These are phyloP conservation scores for Vesta saturnalis DNA, from an alignment of 2,888 invertebrate species.

Conservation along the genomic window DNA sequence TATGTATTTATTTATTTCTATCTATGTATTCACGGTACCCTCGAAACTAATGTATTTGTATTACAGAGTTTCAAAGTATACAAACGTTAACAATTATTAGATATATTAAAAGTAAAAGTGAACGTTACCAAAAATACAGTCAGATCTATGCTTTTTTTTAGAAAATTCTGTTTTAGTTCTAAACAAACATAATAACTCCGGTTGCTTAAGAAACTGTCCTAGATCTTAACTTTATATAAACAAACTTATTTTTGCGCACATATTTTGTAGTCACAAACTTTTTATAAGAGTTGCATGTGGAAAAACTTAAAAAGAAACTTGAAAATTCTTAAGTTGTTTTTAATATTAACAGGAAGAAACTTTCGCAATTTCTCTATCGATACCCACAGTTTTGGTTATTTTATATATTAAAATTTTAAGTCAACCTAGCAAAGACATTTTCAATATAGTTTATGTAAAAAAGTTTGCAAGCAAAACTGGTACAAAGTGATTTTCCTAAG, in stretches of 20 bases:
- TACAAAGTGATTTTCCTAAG: constrained; percentile 17
- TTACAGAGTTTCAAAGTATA: too few relatives aligned
- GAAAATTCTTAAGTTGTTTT: background rate
- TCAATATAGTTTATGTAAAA: constrained; percentile 24
- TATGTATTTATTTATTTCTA: too few relatives aligned
- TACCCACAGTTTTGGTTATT: constrained; percentile 3
- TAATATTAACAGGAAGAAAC: background rate
- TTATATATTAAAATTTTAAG: constrained; percentile 19
- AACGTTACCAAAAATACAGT: too few relatives aligned
- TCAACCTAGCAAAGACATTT: constrained; percentile 16
- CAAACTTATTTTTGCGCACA: background rate
- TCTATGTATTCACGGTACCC: too few relatives aligned
- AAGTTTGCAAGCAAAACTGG: constrained; percentile 22
- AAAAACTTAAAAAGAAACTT: background rate
- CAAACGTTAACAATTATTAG: too few relatives aligned
- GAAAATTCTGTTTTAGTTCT: too few relatives aligned
- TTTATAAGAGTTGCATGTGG: background rate
- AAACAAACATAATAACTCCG: too few relatives aligned
- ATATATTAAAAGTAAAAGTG: too few relatives aligned
- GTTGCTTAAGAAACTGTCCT: too few relatives aligned
- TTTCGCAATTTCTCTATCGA: constrained; percentile 8
- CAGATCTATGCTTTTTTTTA: too few relatives aligned
- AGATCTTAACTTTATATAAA: background rate
- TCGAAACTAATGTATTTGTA: too few relatives aligned
- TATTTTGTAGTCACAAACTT: background rate